A percentile compares a stretch with the other conserved stretches of the same genome.
Conservation (phyloP, 2,113 vertebrate species). For the Oryzias javanicus region DNA sequence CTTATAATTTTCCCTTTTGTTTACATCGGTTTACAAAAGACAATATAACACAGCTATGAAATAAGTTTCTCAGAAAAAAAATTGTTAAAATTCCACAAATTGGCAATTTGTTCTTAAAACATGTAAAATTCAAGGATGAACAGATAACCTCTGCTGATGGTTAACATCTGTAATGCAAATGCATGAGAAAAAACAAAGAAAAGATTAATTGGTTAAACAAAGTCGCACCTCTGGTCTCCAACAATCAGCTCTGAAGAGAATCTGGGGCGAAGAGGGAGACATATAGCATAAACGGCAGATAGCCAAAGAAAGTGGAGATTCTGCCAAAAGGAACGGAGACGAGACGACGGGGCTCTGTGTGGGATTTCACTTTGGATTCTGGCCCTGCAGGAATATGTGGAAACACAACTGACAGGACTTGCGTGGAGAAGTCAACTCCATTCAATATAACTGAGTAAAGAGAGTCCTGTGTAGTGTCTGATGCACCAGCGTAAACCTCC, state of each 20-base stretch:
- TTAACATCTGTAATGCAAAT: not conserved
- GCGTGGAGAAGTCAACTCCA: constrained; percentile 67
- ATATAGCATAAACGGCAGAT: constrained; percentile 67
- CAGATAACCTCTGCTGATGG: no score
- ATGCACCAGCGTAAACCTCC: constrained; percentile 58
- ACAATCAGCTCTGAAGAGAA: constrained; percentile 60
- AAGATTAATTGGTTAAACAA: constrained; percentile 6
- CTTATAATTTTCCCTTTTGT: no score
- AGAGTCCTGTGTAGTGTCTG: constrained; percentile 50
- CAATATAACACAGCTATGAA: no score
- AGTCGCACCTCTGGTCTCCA: constrained; percentile 62
- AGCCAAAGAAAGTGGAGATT: constrained; percentile 74
- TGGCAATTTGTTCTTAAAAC: no score
- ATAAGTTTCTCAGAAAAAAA: no score
- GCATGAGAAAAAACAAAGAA: not conserved
- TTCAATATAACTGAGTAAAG: constrained; percentile 71
- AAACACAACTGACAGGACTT: constrained; percentile 74
- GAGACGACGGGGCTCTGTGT: constrained; percentile 72
- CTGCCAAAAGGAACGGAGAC: constrained; percentile 74
- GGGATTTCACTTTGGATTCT: constrained; percentile 75
- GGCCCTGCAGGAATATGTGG: constrained; percentile 70
- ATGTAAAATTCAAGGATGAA: no score
- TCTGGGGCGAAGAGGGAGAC: constrained; percentile 66
- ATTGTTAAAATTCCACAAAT: no score
- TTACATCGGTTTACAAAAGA: no score